Base-by-base conservation (phyloP, 2,888 invertebrate genomes). In the Dryococelus australis region DNA sequence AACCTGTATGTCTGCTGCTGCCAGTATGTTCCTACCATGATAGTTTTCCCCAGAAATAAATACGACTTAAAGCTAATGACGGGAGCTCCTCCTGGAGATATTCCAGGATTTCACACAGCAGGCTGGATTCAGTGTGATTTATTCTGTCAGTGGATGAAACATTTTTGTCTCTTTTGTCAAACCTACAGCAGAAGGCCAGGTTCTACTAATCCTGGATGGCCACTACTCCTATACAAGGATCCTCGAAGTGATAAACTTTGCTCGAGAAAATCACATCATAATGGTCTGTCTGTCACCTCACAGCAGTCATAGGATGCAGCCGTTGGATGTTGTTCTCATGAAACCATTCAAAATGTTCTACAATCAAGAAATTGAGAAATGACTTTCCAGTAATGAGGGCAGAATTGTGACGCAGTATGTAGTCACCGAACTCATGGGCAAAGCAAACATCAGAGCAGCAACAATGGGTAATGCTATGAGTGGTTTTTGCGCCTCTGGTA, bases 11-110 rank as follows among this genome's bases (percentile, higher is more conserved):
- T 90, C 88, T 88, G 91, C 91, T 81, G 89, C 89, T 84, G 91
- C 6, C 85, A 90, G 81, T 91, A 89, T 89, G 89, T 92, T 20
- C 91, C 92, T 10, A 91, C 91, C 16, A 87, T 90, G 20, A 88
- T 92, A 28, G 91, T 92, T 86, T 92, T 91, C 89, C 90, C 90
- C 0, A 86, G 91, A 9, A 91, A 91, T 87, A 90, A 91, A 79
- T 90, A 91, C 90, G 91, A 91, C 51, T 88, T 88, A 0, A 89
- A 91, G 43, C 87, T 92, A n/a, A 89, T 91, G 86, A 89, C 91
- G 86, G 90, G 90, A 43, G 91, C 91, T 27, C 91, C 91, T 84
- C 89, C 90, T 12, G 91, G 90, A 79, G 87, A 90, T 85, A 89
- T 91, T 27, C 90, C 89, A 86, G 90, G 87, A 85, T 90, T 89